Evolutionary conservation across 2,888 invertebrate species (phyloP).

Genomic region (Caenorhabditis imperialis): DNA sequence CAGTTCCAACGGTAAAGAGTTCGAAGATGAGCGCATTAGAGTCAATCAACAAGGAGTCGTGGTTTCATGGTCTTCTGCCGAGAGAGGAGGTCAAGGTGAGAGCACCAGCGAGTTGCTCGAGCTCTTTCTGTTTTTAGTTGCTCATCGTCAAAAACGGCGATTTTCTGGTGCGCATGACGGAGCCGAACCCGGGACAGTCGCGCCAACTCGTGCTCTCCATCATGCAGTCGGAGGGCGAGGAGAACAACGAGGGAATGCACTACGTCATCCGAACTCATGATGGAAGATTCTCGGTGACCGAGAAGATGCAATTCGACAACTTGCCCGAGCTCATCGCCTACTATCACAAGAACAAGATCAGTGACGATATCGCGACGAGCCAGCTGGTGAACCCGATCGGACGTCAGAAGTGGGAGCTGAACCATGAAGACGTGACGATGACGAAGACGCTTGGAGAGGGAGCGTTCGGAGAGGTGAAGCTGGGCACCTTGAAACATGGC

Average conservation of each 20-base stretch:
- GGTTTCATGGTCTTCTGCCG: slow-evolving; percentile 41
- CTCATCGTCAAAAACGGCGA: slow-evolving; percentile 60
- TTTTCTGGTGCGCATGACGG: slow-evolving; percentile 62
- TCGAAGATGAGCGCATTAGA: slow-evolving; percentile 15
- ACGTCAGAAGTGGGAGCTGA: slow-evolving; percentile 66
- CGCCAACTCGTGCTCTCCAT: slow-evolving; percentile 59
- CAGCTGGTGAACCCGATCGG: slow-evolving; percentile 28
- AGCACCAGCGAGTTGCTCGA: background rate
- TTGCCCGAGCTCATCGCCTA: slow-evolving; percentile 5
- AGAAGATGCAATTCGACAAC: slow-evolving; percentile 9
- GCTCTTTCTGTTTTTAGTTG: slow-evolving; percentile 3
- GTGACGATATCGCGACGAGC: background rate
- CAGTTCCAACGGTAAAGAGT: background rate
- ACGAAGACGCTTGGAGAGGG: slow-evolving; percentile 70
- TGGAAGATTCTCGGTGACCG: slow-evolving; percentile 26
- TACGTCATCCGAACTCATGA: slow-evolving; percentile 29
- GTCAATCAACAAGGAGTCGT: slow-evolving; percentile 15
- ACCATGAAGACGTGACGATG: slow-evolving; percentile 61
- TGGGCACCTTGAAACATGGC: slow-evolving; percentile 24
- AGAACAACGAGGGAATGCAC: slow-evolving; percentile 29
- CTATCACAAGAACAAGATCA: background rate
- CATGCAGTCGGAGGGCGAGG: slow-evolving; percentile 39
- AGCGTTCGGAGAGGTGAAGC: slow-evolving; percentile 71
- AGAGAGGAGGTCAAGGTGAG: slow-evolving; percentile 44
- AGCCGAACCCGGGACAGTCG: slow-evolving; percentile 53